Evolutionary conservation across 2,113 vertebrate species (phyloP).

Genomic region (Chlorodrepanis virens): DNA sequence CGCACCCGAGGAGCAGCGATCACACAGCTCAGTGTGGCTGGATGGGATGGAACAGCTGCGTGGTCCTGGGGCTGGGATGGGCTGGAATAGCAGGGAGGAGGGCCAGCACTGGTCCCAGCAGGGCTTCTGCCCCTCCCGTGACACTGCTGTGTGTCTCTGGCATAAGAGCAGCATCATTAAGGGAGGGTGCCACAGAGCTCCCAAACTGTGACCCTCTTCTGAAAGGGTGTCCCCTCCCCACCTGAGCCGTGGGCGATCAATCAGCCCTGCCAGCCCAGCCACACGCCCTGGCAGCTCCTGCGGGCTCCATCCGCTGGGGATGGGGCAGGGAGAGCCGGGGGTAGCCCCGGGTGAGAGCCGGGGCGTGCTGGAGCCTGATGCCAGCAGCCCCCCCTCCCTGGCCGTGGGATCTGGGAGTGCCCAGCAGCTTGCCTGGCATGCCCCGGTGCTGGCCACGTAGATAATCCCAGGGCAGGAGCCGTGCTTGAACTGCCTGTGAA

Average conservation of each 20-base stretch:
- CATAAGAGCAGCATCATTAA: fast-evolving
- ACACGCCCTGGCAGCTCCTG: neutral
- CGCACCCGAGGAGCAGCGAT: fast-evolving
- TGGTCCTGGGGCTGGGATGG: neutral
- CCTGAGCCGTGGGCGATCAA: fast-evolving
- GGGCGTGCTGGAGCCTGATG: neutral
- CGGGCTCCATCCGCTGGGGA: fast-evolving
- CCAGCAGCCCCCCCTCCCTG: neutral
- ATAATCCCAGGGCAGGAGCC: slow-evolving; percentile 11
- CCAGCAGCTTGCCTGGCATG: neutral
- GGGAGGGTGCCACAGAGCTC: neutral
- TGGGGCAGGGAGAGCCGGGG: neutral
- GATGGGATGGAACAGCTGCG: neutral
- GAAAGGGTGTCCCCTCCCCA: neutral
- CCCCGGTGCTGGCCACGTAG: neutral
- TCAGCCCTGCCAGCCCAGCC: neutral
- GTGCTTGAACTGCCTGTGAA: slow-evolving; percentile 47
- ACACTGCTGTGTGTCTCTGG: neutral
- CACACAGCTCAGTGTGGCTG: fast-evolving
- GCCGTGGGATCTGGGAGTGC: neutral
- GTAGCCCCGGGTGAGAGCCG: neutral
- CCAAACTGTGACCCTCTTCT: fast-evolving
- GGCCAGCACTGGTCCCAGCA: fast-evolving
- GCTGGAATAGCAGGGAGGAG: neutral
- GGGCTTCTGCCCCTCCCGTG: neutral